Evolutionary conservation across 1,140 invertebrate genomes (phyloP).

Genomic region (Sinella curviseta): DNA sequence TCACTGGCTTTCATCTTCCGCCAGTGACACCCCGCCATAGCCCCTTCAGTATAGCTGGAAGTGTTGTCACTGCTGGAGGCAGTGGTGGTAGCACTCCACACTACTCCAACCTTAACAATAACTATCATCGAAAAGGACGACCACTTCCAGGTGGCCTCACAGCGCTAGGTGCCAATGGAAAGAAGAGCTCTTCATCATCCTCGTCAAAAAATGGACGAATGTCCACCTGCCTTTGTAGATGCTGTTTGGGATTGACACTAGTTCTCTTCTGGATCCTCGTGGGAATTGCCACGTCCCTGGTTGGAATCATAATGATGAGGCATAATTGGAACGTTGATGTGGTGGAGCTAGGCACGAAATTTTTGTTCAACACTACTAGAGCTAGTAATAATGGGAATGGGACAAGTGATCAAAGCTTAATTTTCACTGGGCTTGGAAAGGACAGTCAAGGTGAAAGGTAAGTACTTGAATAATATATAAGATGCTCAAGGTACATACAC

Average conservation of each 20-base stretch:
- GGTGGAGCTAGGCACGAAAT: neutral
- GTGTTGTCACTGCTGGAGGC: neutral
- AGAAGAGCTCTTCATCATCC: slow-evolving; percentile 18
- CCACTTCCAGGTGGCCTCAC: neutral
- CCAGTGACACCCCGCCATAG: slow-evolving; percentile 36
- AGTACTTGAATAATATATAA: too few relatives aligned
- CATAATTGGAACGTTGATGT: slow-evolving; percentile 4
- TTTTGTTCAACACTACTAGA: neutral
- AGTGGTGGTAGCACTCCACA: neutral
- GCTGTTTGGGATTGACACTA: neutral
- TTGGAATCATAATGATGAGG: slow-evolving; percentile 10
- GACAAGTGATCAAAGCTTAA: neutral
- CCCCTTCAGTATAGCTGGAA: slow-evolving; percentile 18
- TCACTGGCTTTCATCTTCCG: slow-evolving; percentile 41
- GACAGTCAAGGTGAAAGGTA: neutral
- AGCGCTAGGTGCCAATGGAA: neutral
- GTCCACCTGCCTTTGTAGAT: neutral
- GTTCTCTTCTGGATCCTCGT: neutral
- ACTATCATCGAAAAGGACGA: slow-evolving; percentile 14
- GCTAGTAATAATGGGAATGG: neutral
- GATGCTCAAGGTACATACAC: too few relatives aligned
- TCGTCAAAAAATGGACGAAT: neutral
- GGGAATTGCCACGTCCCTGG: neutral
- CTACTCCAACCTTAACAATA: slow-evolving; percentile 3
- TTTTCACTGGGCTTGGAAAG: neutral